Conservation (phyloP, 2,113 vertebrate species). For the Dicrurus megarhynchus region DNA sequence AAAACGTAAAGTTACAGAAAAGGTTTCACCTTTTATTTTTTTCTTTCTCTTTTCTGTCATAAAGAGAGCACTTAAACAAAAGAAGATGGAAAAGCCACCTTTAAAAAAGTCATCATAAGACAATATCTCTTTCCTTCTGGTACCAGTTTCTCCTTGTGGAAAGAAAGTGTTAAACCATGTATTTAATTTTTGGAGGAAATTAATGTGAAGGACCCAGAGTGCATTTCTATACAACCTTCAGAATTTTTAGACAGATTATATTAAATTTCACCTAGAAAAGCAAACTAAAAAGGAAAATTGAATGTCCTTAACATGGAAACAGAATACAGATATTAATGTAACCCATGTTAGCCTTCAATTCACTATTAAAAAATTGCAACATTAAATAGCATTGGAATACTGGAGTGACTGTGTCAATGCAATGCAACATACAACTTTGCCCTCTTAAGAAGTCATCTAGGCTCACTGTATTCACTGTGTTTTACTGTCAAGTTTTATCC, state of each 20-base stretch:
- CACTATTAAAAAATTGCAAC: not conserved
- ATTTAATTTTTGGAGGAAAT: not conserved
- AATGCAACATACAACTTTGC: not conserved
- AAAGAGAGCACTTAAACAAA: not conserved
- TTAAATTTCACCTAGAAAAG: not conserved
- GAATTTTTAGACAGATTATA: not conserved
- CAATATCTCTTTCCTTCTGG: not conserved
- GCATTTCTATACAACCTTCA: not conserved
- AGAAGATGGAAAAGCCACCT: not conserved
- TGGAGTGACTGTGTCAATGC: not conserved
- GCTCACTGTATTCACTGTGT: not conserved
- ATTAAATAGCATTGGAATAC: not conserved
- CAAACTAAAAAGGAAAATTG: not conserved
- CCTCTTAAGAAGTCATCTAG: not conserved
- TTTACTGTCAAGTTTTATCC: not conserved
- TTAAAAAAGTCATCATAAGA: not conserved
- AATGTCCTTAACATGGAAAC: not conserved
- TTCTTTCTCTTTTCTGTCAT: not conserved
- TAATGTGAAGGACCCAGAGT: not conserved
- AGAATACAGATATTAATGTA: not conserved
- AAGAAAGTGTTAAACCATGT: not conserved
- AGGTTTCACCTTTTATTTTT: not conserved
- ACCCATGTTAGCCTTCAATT: not conserved
- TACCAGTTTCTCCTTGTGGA: not conserved
- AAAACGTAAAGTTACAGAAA: not conserved